phyloP scores from a whole-genome alignment of 2,113 vertebrate genomes.

The Tinamus guttatus region DNA sequence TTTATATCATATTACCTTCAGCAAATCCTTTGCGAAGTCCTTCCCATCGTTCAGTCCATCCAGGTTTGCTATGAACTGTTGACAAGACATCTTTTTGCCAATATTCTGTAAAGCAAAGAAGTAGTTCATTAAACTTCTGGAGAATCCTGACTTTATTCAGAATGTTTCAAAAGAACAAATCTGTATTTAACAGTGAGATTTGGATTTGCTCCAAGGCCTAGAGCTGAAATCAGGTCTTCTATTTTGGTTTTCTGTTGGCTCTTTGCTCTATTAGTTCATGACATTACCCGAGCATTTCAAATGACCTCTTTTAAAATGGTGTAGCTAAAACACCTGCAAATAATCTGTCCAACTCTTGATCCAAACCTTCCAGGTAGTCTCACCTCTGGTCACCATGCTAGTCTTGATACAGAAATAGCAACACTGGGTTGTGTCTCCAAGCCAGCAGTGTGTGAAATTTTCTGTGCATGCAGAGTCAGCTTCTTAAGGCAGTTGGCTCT shows the following conservation, averaged over 20 bases:
- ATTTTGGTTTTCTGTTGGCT: not conserved
- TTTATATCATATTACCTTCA: conserved; percentile 85
- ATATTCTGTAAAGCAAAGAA: conserved; percentile 88
- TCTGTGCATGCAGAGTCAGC: not conserved
- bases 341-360: not conserved
- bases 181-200: not conserved
- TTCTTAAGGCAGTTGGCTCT: not conserved
- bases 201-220: not conserved
- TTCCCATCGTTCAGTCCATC: conserved; percentile 93
- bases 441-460: not conserved
- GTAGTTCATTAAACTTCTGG: not conserved
- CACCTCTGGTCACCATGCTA: not conserved
- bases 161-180: not conserved
- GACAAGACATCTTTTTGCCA: conserved; percentile 98
- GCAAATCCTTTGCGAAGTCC: conserved; percentile 93
- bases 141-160: not conserved
- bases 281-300: not conserved
- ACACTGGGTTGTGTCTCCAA: not conserved
- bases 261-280: not conserved
- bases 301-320: not conserved
- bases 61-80: conserved; percentile 94
- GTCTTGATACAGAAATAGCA: not conserved
- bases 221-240: not conserved
- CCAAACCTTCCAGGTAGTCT: not conserved
- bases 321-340: not conserved